A percentile compares a stretch with the other conserved stretches of the same genome.
These are phyloP conservation scores for Gymnothorax javanicus DNA, from an alignment of 2,797 vertebrate genomes.

Conservation along the genomic window DNA sequence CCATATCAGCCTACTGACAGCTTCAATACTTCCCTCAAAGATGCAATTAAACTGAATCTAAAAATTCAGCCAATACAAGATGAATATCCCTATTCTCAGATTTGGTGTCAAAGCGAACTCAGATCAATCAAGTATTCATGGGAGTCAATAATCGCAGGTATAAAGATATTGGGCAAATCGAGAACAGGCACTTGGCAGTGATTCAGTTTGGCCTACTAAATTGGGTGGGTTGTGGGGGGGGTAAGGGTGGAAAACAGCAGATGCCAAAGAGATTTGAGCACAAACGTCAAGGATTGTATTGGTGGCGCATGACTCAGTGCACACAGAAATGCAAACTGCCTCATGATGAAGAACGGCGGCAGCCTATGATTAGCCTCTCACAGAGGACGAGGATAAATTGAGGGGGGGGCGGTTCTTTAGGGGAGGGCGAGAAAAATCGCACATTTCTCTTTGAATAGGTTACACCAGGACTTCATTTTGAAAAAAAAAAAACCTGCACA, in stretches of 20 bases:
- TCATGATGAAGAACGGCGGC: not conserved
- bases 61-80: not conserved
- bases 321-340: not conserved
- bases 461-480: not conserved
- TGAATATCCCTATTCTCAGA: not conserved
- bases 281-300: too few species aligned
- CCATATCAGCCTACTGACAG: not conserved
- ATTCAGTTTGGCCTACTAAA: too few species aligned
- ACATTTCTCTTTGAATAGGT: conserved; percentile 30
- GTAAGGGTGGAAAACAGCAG: too few species aligned
- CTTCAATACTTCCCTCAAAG: not conserved
- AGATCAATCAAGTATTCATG: not conserved
- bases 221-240: not conserved
- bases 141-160: not conserved
- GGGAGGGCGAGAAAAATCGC: not conserved
- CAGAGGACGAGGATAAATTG: not conserved
- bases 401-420: not conserved
- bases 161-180: not conserved
- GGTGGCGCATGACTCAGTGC: not conserved
- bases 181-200: not conserved
- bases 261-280: too few species aligned
- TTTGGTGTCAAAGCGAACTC: not conserved
- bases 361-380: not conserved
- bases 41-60: not conserved
- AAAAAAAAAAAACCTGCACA: not conserved